Conservation (phyloP, 2,797 vertebrate species). For the Caiman crocodilus region DNA sequence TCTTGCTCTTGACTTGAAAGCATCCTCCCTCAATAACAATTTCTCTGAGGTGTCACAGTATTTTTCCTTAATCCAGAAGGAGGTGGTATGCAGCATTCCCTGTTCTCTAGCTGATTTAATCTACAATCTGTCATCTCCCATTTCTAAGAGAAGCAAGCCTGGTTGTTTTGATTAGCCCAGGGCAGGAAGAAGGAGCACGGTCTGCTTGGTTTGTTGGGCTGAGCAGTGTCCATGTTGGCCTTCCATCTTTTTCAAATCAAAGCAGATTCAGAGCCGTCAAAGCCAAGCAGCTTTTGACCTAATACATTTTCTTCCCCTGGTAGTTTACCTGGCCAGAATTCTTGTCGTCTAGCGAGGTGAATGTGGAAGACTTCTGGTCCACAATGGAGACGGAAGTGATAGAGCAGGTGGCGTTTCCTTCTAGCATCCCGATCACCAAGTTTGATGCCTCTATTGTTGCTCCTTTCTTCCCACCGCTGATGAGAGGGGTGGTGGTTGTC, state of each 20-base stretch:
- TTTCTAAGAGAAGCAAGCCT: too few relatives aligned
- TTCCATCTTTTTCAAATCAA: background rate
- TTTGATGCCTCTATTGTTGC: constrained; percentile 97
- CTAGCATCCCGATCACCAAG: constrained; percentile 93
- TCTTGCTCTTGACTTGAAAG: background rate
- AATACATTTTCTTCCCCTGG: constrained; percentile 38
- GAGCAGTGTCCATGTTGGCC: background rate
- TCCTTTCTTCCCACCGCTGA: constrained; percentile 95
- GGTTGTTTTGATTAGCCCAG: background rate
- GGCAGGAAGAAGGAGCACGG: background rate
- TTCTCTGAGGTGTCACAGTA: background rate
- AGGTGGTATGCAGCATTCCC: background rate
- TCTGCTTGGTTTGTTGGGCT: background rate
- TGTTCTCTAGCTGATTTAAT: background rate
- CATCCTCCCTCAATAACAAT: background rate
- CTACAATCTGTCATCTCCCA: too few relatives aligned
- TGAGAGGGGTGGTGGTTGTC: constrained; percentile 90
- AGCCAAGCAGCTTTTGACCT: background rate
- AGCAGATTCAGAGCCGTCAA: background rate
- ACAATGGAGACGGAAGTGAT: constrained; percentile 97
- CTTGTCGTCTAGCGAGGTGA: constrained; percentile 92
- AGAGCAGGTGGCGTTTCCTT: constrained; percentile 94
- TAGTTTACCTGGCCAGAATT: constrained; percentile 98
- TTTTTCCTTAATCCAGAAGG: background rate
- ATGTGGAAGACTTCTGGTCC: constrained; percentile 97